Evolutionary conservation across 2,797 vertebrate species (phyloP).

Genomic region (Chelonia mydas): DNA sequence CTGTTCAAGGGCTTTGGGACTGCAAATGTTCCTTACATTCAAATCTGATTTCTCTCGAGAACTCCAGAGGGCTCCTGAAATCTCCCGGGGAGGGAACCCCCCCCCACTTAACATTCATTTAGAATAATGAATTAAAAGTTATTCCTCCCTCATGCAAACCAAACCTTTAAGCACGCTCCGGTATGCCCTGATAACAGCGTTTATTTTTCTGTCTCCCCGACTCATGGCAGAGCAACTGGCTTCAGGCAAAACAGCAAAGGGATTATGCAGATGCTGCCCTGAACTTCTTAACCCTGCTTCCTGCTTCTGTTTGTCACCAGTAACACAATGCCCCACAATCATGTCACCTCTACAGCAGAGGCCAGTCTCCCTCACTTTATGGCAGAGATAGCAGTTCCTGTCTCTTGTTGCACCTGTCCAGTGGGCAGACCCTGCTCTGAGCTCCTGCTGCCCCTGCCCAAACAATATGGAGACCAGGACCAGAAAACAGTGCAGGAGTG

Average conservation of each 20-base stretch:
- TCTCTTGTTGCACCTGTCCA: background rate
- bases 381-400: background rate
- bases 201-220: background rate
- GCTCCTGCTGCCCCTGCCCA: background rate
- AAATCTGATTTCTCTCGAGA: background rate
- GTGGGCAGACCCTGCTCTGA: background rate
- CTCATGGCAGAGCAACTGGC: conserved; percentile 47
- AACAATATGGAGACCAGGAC: background rate
- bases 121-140: background rate
- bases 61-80: background rate
- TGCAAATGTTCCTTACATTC: background rate
- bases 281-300: conserved; percentile 65
- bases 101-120: background rate
- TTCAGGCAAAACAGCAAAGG: conserved; percentile 57
- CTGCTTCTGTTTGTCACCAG: conserved; percentile 29
- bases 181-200: background rate
- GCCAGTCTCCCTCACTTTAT: conserved; percentile 48
- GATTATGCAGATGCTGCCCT: conserved; percentile 66
- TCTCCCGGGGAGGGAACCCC: background rate
- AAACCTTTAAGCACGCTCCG: background rate
- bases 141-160: background rate
- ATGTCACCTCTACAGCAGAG: background rate
- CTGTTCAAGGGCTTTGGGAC: background rate
- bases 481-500: background rate
- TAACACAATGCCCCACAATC: background rate